Evolutionary conservation across 2,888 invertebrate species (phyloP), one percentile per base, ranked within the genome.

Genomic region (Empis livida): DNA sequence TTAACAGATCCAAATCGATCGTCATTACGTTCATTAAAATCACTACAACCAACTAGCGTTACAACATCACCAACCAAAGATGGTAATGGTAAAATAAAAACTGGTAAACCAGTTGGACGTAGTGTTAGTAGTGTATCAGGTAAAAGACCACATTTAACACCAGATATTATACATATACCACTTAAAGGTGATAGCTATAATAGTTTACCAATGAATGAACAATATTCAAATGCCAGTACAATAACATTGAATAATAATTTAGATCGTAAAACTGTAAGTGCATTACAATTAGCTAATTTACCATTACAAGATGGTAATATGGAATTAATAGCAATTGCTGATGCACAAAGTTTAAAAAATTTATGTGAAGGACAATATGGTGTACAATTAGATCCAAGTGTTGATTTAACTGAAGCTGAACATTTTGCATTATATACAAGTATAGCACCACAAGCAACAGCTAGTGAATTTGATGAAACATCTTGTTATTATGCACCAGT

Each of bases 391-490:
- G 70, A 71, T 58, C 65, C 68, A 39, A 77, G 79, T 48, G 64
- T 82, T 40, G 88, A 87, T 56, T 67, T 90, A 30, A 89, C 89
- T 0, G 89, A 90, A 56, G 90, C 88, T 1, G 91, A 91, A 59
- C 86, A 90, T 61, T 90, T 87, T 64, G 90, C 90, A 31, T 66
- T 91, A 49, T 91, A 91, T 57, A 90, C 88, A 58, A 82, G 84
- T 46, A 78, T 89, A 62, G 88, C 90, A 11, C 90, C 90, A 1
- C 84, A 82, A 61, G 90, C 90, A 16, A 89, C 89, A 0, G 82
- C 76, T 23, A 90, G 89, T 10, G 90, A 91, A 64, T 90, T 90
- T 61, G 91, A 91, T 55, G 91, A 91, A 58, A 81, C 82, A 60
- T 88, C 88, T 41, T 86, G 84, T 64, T 89, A 88, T 62, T 90